These are phyloP conservation scores for Sebastes itinus DNA, from an alignment of 2,797 vertebrate species.

Conservation along the genomic window DNA sequence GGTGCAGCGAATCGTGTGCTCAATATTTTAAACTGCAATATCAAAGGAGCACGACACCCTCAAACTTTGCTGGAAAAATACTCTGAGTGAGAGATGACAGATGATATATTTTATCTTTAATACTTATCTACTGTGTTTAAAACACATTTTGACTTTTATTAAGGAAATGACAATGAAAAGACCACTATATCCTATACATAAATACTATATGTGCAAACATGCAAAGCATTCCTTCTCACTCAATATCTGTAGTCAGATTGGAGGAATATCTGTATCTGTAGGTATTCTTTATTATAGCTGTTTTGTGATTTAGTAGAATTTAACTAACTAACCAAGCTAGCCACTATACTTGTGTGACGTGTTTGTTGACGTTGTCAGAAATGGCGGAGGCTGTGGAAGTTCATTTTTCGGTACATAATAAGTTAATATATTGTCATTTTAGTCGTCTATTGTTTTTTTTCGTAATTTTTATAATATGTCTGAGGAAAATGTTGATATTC, in stretches of 20 bases:
- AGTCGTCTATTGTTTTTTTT: too few species aligned
- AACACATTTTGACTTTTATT: neutral
- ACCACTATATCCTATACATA: neutral
- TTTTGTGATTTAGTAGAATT: neutral
- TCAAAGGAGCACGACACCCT: slow-evolving; percentile 20
- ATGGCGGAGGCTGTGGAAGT: too few species aligned
- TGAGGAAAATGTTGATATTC: too few species aligned
- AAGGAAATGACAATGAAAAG: neutral
- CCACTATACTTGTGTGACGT: neutral
- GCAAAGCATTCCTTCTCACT: neutral
- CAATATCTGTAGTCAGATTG: too few species aligned
- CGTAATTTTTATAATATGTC: too few species aligned
- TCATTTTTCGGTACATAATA: too few species aligned
- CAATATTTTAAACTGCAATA: slow-evolving; percentile 23
- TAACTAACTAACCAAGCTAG: neutral
- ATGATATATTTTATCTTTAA: neutral
- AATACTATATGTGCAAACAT: neutral
- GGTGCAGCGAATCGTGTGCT: slow-evolving; percentile 27
- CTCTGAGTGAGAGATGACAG: neutral
- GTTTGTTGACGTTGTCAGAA: too few species aligned
- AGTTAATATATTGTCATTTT: too few species aligned
- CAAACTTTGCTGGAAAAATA: neutral
- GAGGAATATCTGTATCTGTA: neutral
- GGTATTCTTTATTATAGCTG: too few species aligned
- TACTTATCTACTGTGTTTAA: neutral